phyloP scores from a whole-genome alignment of 2,888 invertebrate species.

The Cyrtodaria siliqua region DNA sequence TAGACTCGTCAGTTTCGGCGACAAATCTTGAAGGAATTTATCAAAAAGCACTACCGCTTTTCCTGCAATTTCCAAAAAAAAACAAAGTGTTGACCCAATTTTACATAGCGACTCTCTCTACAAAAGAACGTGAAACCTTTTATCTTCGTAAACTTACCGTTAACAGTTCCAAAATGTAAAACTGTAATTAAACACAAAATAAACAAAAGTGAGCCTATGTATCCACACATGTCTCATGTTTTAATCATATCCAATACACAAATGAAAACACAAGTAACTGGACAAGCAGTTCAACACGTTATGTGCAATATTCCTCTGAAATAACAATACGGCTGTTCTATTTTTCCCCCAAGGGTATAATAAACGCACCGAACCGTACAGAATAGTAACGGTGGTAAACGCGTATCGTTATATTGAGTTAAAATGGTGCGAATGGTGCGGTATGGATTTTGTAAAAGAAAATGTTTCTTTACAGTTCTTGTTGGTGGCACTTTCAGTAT shows the following conservation, averaged over 20 bases:
- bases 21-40: no score
- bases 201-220: constrained; percentile 7
- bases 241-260: constrained; percentile 12
- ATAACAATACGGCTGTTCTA: constrained; percentile 23
- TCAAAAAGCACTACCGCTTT: no score
- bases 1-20: no score
- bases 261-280: constrained; percentile 13
- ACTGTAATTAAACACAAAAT: constrained; percentile 9
- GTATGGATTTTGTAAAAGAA: no score
- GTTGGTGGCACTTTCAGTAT: no score
- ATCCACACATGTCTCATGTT: constrained; percentile 23
- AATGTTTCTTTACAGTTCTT: no score
- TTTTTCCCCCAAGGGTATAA: constrained; percentile 23
- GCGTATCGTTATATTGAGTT: no score
- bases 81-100: constrained; percentile 7
- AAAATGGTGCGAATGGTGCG: no score
- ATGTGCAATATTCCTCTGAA: constrained; percentile 20
- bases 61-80: background rate
- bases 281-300: constrained; percentile 18
- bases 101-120: background rate
- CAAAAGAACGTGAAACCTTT: background rate
- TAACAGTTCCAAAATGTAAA: background rate
- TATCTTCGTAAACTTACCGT: constrained; percentile 16
- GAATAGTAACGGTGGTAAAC: constrained; percentile 16
- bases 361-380: constrained; percentile 27